These are phyloP conservation scores for Vicugna pacos DNA, from an alignment of 2,113 vertebrate genomes.

Conservation along the genomic window DNA sequence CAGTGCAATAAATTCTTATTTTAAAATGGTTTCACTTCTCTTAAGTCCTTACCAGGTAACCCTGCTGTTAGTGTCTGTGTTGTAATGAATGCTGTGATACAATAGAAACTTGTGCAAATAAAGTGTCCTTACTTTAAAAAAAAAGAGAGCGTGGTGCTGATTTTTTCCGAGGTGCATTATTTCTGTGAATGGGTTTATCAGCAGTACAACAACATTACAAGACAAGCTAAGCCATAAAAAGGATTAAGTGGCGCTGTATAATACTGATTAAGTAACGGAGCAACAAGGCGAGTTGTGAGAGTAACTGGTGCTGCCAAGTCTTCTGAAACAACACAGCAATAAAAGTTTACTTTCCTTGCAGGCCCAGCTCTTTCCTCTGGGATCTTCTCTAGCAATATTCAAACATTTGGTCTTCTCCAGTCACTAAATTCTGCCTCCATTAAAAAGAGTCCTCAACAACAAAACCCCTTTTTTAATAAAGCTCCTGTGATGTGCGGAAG, in stretches of 20 bases:
- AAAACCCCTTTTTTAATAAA: neutral
- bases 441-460: neutral
- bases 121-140: constrained; percentile 57
- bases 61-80: neutral
- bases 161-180: constrained; percentile 63
- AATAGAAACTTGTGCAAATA: neutral
- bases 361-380: constrained; percentile 56
- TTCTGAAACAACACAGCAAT: constrained; percentile 23
- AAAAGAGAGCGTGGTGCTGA: neutral
- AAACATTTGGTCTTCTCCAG: constrained; percentile 59
- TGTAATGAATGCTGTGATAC: neutral
- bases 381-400: constrained; percentile 61
- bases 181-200: constrained; percentile 74
- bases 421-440: constrained; percentile 29
- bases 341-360: constrained; percentile 70
- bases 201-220: constrained; percentile 63
- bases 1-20: neutral
- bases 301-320: constrained; percentile 31
- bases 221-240: constrained; percentile 71
- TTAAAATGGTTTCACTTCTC: neutral
- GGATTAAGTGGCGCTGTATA: constrained; percentile 60
- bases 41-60: neutral
- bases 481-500: neutral
- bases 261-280: constrained; percentile 74
- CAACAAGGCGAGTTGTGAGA: neutral